Conservation (phyloP, 2,797 vertebrate genomes). For the Centropyge bicolor region DNA sequence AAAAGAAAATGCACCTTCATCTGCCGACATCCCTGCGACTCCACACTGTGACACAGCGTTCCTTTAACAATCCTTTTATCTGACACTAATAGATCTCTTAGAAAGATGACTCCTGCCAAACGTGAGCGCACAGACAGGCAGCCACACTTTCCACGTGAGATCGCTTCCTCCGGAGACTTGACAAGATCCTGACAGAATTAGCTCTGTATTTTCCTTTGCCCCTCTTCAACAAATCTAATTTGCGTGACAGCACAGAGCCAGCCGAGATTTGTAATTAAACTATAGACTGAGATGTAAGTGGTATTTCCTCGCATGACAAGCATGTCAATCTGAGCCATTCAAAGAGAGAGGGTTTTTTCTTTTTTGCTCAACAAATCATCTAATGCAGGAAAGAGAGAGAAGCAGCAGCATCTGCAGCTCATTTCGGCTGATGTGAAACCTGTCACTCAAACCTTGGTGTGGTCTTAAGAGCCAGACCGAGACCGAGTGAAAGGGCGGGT, state of each 20-base stretch:
- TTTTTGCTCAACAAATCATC: conserved; percentile 23
- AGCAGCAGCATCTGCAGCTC: not conserved
- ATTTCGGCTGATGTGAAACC: no score
- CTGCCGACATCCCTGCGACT: not conserved
- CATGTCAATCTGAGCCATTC: conserved; percentile 25
- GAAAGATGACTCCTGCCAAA: conserved; percentile 21
- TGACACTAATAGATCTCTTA: conserved; percentile 18
- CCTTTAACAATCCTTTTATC: conserved; percentile 7
- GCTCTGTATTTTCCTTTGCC: conserved; percentile 76
- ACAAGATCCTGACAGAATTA: conserved; percentile 87
- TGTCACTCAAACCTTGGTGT: no score
- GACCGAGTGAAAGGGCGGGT: no score
- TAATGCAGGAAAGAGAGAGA: not conserved
- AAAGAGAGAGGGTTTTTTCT: conserved; percentile 28
- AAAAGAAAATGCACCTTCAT: not conserved
- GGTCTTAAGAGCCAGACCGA: no score
- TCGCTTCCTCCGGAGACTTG: conserved; percentile 81
- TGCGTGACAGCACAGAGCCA: conserved; percentile 63
- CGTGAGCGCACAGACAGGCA: conserved; percentile 30
- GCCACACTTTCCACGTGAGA: conserved; percentile 70
- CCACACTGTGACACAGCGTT: not conserved
- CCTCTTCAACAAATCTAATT: conserved; percentile 81
- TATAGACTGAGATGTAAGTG: conserved; percentile 69
- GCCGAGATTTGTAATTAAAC: conserved; percentile 78
- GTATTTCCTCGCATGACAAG: conserved; percentile 60